These are phyloP conservation scores for Macrophya alboannulata DNA, from an alignment of 2,888 invertebrate genomes.

Conservation along the genomic window DNA sequence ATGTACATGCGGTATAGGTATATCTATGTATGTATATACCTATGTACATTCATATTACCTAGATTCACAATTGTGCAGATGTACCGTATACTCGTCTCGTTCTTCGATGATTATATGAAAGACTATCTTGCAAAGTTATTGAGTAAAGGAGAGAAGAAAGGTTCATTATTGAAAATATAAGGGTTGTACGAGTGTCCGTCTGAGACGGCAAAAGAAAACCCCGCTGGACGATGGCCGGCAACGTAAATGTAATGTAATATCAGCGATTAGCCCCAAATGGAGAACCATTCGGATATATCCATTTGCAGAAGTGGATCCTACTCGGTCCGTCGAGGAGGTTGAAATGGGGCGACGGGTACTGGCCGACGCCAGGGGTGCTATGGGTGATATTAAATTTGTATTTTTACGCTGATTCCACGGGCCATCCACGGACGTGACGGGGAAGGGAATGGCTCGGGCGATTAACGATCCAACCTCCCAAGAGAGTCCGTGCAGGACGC, in stretches of 20 bases:
- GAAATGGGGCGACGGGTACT: constrained; percentile 51
- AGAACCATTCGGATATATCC: constrained; percentile 49
- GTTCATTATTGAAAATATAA: neutral
- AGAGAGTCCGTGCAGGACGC: constrained; percentile 66
- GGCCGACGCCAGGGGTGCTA: constrained; percentile 51
- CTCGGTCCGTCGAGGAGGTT: constrained; percentile 46
- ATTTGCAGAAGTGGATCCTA: constrained; percentile 51
- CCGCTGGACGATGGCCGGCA: neutral
- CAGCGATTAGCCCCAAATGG: constrained; percentile 52
- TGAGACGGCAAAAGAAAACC: constrained; percentile 24
- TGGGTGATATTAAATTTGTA: constrained; percentile 83
- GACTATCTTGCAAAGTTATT: neutral
- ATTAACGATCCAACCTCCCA: constrained; percentile 82
- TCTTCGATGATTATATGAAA: neutral
- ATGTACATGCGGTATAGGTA: constrained; percentile 20
- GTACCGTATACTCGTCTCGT: neutral
- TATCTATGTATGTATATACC: neutral
- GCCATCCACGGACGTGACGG: constrained; percentile 82
- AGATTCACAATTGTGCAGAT: neutral
- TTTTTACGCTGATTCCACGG: constrained; percentile 85
- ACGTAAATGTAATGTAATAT: constrained; percentile 31
- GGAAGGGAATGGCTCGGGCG: constrained; percentile 82
- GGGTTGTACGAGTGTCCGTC: neutral
- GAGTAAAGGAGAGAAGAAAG: neutral
- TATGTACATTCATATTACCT: neutral